These are phyloP conservation scores for Prolemur simus DNA, from an alignment of 2,113 vertebrate species.

Conservation along the genomic window DNA sequence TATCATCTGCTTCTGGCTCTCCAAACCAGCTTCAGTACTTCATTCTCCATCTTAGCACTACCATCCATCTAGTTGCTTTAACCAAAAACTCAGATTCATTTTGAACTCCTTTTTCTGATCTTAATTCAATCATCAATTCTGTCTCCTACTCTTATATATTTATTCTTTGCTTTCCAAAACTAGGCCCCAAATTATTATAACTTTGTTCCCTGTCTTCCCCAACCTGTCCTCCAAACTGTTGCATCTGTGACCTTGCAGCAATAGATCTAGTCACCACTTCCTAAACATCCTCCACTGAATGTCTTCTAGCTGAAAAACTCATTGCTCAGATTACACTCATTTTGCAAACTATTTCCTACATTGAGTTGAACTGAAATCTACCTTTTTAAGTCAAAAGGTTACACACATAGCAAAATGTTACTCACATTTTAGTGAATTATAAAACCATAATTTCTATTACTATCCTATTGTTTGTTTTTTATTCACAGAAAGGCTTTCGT, in stretches of 20 bases:
- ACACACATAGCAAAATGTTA: background rate
- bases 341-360: background rate
- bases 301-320: background rate
- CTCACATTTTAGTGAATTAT: background rate
- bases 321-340: background rate
- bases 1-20: background rate
- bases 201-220: background rate
- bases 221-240: background rate
- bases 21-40: background rate
- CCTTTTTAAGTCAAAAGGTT: background rate
- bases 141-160: background rate
- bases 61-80: background rate
- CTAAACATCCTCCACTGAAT: background rate
- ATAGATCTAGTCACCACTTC: background rate
- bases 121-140: background rate
- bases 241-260: background rate
- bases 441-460: background rate
- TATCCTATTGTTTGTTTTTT: background rate
- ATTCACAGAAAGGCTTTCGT: constrained; percentile 5
- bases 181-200: background rate
- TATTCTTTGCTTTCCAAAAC: background rate
- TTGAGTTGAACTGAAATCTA: background rate
- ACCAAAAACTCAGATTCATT: background rate
- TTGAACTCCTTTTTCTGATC: background rate
- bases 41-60: background rate